These are phyloP conservation scores for Serilophus lunatus DNA, from an alignment of 2,113 vertebrate species.

Conservation along the genomic window DNA sequence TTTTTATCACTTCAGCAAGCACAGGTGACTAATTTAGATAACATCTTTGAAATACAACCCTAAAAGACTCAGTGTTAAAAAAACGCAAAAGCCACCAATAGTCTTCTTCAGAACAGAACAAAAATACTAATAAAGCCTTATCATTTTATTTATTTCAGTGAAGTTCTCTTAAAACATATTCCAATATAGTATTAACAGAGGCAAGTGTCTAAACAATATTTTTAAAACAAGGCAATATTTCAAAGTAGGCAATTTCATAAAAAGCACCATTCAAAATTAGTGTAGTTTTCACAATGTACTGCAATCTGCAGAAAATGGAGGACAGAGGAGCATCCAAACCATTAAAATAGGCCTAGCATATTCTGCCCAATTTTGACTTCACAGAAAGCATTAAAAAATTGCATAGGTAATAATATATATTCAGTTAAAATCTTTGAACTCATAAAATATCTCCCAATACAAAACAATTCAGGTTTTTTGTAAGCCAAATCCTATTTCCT, in stretches of 20 bases:
- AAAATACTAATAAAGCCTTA: neutral
- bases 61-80: neutral
- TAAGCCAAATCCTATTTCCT: neutral
- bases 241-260: neutral
- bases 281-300: neutral
- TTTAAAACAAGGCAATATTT: conserved; percentile 23
- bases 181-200: neutral
- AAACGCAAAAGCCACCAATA: rapidly evolving
- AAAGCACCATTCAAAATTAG: conserved; percentile 17
- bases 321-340: neutral
- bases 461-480: neutral
- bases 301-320: neutral
- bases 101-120: neutral
- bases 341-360: neutral
- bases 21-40: neutral
- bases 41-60: neutral
- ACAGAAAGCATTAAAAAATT: neutral
- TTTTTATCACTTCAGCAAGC: neutral
- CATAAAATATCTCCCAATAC: neutral
- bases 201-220: neutral
- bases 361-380: neutral
- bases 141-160: conserved; percentile 23
- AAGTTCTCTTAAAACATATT: neutral
- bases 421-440: neutral
- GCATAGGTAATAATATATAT: neutral